Evolutionary conservation across 1,140 invertebrate species (phyloP).

Genomic region (Geopemphigus sp.): DNA sequence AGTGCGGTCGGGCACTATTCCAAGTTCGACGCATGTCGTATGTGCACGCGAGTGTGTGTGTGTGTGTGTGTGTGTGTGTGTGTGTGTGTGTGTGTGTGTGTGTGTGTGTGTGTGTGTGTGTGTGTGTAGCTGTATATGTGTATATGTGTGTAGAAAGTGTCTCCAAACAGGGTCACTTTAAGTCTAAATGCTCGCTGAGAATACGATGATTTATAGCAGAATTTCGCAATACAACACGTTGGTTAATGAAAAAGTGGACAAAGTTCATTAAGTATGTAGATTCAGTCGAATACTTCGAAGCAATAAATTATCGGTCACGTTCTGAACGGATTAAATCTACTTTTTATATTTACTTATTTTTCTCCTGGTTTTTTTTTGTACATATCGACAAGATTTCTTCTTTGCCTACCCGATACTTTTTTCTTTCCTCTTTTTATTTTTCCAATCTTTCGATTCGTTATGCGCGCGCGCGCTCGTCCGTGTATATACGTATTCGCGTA

Average conservation of each 20-base stretch:
- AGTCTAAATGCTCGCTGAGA: neutral
- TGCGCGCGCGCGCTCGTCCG: neutral
- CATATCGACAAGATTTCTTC: conserved; percentile 31
- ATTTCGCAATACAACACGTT: conserved; percentile 19
- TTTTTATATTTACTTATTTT: conserved; percentile 22
- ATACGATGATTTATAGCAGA: conserved; percentile 42
- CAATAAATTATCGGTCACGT: conserved; percentile 47
- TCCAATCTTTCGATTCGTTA: neutral
- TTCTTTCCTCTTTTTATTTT: neutral
- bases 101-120: too few species aligned
- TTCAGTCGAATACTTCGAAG: conserved; percentile 8
- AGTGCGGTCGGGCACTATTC: conserved; percentile 23
- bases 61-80: too few species aligned
- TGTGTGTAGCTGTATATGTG: neutral
- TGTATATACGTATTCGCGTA: neutral
- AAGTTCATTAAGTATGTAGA: conserved; percentile 50
- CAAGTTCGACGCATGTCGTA: conserved; percentile 5
- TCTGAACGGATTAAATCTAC: conserved; percentile 39
- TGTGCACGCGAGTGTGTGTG: too few species aligned
- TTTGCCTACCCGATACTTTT: neutral
- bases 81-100: too few species aligned
- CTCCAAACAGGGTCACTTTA: conserved; percentile 36
- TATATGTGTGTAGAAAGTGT: conserved; percentile 23
- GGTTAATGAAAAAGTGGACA: conserved; percentile 44
- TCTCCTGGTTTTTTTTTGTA: conserved; percentile 3